Base-by-base conservation (phyloP, 2,888 invertebrate genomes). In the Anoncus sp. region DNA sequence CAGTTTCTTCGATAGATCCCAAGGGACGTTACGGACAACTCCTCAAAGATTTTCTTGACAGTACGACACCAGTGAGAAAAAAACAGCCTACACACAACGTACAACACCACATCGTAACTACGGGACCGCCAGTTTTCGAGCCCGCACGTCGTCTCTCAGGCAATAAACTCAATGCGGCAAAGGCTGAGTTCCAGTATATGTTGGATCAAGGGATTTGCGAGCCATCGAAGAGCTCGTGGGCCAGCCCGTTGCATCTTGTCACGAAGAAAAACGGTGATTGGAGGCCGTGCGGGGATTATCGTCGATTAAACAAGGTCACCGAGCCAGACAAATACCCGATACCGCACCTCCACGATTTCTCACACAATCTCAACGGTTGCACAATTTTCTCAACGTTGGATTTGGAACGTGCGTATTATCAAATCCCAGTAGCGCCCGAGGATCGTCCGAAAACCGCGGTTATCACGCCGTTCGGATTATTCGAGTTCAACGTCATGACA, bases 371-470 rank as follows among this genome's bases (percentile, higher is more conserved):
- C 7, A n/a, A 40, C 9, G 74, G 47, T 1, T 62, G 71, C 14
- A 49, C 55, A 0, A 20, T 81, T 6, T 79, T 81, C 35, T 74
- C 76, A 14, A 67, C 49, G n/a, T 10, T 81, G 2, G 76, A 81
- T 18, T 59, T 80, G 5, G 47, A 57, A 1, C 49, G 75, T 18
- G 78, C 80, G 0, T 82, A 63, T 35, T 43, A 82, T 7, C 78
- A 80, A 14, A 76, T 81, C 3, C 79, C 80, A 0, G 59, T 80
- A 0, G 69, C 81, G 1, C 72, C 71, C 1, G 85, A 79, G 3
- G 85, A 88, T 69, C 77, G 85, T 4, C 79, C 51, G 6, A 88
- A 89, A 60, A 87, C 87, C 0, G 87, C 84, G 0, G 81, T 86
- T 4, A 84, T 73, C 2, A 87, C 86, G n/a, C 86, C 86, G 0